Evolutionary conservation across 1,140 invertebrate genomes (phyloP), one percentile per base, ranked within the genome.

Genomic region (Theocolax elegans): DNA sequence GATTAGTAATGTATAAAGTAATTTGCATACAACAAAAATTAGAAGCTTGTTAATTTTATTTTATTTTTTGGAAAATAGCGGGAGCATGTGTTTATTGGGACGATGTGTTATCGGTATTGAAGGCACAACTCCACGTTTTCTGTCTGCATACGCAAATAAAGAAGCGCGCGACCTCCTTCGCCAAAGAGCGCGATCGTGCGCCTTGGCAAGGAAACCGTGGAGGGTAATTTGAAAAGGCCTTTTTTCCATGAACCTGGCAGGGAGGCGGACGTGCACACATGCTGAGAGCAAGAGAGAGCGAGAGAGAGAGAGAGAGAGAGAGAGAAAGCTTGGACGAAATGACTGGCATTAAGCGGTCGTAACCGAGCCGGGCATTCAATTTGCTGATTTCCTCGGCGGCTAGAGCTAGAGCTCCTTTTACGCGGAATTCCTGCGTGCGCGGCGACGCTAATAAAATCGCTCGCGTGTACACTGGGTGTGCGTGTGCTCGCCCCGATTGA

Each of bases 371-470:
- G 21, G 27, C 68, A 49, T 70, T 70, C 68, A 64, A 70, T 70
- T 64, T 64, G 51, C 59, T 70, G 68, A 70, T 70, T 70, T 70
- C 59, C 59, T 70, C 58, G 58, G 10, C 38, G 48, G 23, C 53
- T 3, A 9, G 42, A 17, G 63, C 38, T 56, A 65, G 19, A 29
- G 23, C 64, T 44, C 48, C 40, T 58, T 58, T 60, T 69, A 69
- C 67, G 58, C 46, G 58, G 67, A 69, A 69, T 54, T 68, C 67
- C 66, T 68, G 46, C 67, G 46, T 35, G 44, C 53, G 2, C 17
- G 0, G n/a, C 44, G 31, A 27, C 46, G 6, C 56, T 59, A 60
- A 68, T 68, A 68, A 68, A 68, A 64, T 64, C 62, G 23, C 54
- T 27, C 13, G 38, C 53, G 12, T 31, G 46, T 49, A 53, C n/a